Evolutionary conservation across 2,113 vertebrate species (phyloP).

Genomic region (Galbula dea): DNA sequence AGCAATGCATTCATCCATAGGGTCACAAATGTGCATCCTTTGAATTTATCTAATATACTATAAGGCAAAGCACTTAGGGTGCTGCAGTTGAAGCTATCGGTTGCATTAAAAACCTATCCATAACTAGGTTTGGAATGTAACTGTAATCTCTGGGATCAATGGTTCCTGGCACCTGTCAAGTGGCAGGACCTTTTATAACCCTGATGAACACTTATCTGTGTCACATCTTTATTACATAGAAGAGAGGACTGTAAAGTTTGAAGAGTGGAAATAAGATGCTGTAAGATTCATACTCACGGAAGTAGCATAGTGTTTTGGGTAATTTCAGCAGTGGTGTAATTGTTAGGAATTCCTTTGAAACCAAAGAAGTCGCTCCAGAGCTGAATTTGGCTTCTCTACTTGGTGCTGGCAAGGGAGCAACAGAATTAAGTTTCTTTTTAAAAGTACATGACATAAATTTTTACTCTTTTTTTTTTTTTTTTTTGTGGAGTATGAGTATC

Average conservation of each 20-base stretch:
- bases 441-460: constrained; percentile 32
- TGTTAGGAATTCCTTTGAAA: background rate
- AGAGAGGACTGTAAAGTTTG: constrained; percentile 5
- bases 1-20: background rate
- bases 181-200: background rate
- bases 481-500: background rate
- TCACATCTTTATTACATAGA: background rate
- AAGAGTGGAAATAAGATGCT: background rate
- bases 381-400: background rate
- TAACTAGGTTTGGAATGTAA: constrained; percentile 59
- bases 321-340: background rate
- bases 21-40: constrained; percentile 21
- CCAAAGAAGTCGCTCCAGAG: background rate
- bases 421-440: constrained; percentile 40
- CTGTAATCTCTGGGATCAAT: background rate
- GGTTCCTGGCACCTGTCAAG: constrained; percentile 21
- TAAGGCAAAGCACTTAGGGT: constrained; percentile 18
- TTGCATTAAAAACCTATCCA: constrained; percentile 49
- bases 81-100: constrained; percentile 55
- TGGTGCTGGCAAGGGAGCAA: constrained; percentile 10
- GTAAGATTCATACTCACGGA: background rate
- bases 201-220: background rate
- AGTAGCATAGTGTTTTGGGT: background rate
- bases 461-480: background rate
- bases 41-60: constrained; percentile 33